Base-by-base conservation (phyloP, 2,797 vertebrate genomes). In the Parambassis ranga region DNA sequence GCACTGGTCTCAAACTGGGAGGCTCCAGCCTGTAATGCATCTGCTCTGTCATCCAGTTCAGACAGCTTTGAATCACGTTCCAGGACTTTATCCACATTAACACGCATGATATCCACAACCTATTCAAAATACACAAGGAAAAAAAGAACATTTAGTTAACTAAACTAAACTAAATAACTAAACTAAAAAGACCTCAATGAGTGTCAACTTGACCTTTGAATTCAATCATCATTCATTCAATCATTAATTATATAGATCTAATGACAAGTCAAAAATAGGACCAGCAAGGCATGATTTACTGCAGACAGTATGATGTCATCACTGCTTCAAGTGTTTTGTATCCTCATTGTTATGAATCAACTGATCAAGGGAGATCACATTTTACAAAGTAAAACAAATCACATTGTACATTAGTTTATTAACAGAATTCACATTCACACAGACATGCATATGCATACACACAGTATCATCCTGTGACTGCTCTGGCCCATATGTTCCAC, bases 81-180 rank as follows among this genome's bases (percentile, higher is more conserved):
- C 82, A 96, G 89, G 49, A 96, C 95, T 86, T 96, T 96, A 86
- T 96, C 94, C 74, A 96, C 95, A 33, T 96, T 96, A 46, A 96
- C 94, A 32, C 94, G 93, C 94, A 96, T 95, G 44, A 96, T 95
- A 76, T 95, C 95, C 87, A 96, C 94, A 72, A 96, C 95, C 95
- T 96, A 58, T 9, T 23, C 23, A 69, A 26, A 47, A 52, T 7
- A 47, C 2, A 32, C 8, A 43, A 24, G 1, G 13, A 32, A 3
- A 53, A 28, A 47, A 59, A 7, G 50, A 30, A 20, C 5, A 10
- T 1, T 27, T n/a, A n/a, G n/a, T n/a, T n/a, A n/a, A n/a, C n/a
- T n/a, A n/a, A n/a, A n/a, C n/a, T n/a, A n/a, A n/a, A n/a, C n/a
- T n/a, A n/a, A n/a, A n/a, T n/a, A n/a, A n/a, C n/a, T n/a, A n/a